Evolutionary conservation across 2,113 vertebrate species (phyloP).

Genomic region (Planiliza haematocheilus): DNA sequence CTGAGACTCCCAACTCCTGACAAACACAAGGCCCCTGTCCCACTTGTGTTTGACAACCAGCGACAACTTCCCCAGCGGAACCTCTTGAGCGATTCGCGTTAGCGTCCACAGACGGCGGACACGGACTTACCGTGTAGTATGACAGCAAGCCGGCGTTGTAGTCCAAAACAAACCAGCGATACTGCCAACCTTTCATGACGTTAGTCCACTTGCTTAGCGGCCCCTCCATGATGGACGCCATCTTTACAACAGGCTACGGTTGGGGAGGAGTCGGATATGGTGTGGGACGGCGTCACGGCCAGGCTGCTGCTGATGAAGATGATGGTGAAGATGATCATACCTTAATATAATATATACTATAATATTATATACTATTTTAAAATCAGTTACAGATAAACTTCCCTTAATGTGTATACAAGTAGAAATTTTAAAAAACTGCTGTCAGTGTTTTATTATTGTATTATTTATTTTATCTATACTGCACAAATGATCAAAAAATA

Average conservation of each 20-base stretch:
- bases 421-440: too few relatives aligned
- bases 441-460: too few relatives aligned
- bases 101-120: background rate
- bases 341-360: background rate
- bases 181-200: conserved; percentile 99
- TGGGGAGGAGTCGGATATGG: conserved; percentile 76
- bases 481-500: too few relatives aligned
- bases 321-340: background rate
- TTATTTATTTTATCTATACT: too few relatives aligned
- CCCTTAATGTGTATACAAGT: too few relatives aligned
- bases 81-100: accelerated
- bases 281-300: conserved; percentile 34
- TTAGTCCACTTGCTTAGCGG: conserved; percentile 99
- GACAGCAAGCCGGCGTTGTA: conserved; percentile 97
- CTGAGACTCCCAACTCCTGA: conserved; percentile 82
- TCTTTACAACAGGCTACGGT: conserved; percentile 85
- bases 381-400: too few relatives aligned
- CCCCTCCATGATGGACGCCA: conserved; percentile 99
- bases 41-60: conserved; percentile 30
- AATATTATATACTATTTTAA: too few relatives aligned
- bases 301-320: conserved; percentile 5
- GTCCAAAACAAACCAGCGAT: conserved; percentile 98
- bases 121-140: conserved; percentile 93
- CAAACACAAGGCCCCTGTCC: conserved; percentile 73
- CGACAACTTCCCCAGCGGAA: conserved; percentile 14